Conservation (phyloP, 2,113 vertebrate genomes). For the Sula dactylatra region DNA sequence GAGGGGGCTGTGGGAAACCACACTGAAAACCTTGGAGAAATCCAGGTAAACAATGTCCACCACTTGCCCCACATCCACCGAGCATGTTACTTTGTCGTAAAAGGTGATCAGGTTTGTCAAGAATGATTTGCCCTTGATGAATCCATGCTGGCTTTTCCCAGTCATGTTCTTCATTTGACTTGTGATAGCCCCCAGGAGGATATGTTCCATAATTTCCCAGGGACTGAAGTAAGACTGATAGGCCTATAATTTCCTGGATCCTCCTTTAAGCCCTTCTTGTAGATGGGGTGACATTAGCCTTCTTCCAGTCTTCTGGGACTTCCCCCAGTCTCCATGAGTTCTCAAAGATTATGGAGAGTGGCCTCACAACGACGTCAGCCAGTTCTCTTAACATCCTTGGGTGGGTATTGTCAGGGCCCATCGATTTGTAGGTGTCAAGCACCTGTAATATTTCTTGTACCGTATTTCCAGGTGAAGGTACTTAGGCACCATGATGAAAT, state of each 20-base stretch:
- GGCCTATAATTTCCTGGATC: background rate
- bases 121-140: background rate
- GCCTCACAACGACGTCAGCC: background rate
- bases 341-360: background rate
- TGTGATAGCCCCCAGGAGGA: background rate
- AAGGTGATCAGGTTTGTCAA: background rate
- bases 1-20: background rate
- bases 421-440: background rate
- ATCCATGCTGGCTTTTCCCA: background rate
- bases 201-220: background rate
- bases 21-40: background rate
- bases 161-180: background rate
- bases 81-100: background rate
- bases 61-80: background rate
- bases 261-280: background rate
- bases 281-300: background rate
- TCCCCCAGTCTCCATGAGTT: background rate
- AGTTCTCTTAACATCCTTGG: background rate
- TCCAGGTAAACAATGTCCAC: background rate
- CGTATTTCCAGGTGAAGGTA: accelerated
- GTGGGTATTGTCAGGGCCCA: background rate
- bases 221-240: background rate
- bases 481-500: background rate
- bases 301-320: background rate
- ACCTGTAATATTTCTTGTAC: background rate